Evolutionary conservation across 1,140 invertebrate genomes (phyloP).

Genomic region (Ptiloglossa arizonensis): DNA sequence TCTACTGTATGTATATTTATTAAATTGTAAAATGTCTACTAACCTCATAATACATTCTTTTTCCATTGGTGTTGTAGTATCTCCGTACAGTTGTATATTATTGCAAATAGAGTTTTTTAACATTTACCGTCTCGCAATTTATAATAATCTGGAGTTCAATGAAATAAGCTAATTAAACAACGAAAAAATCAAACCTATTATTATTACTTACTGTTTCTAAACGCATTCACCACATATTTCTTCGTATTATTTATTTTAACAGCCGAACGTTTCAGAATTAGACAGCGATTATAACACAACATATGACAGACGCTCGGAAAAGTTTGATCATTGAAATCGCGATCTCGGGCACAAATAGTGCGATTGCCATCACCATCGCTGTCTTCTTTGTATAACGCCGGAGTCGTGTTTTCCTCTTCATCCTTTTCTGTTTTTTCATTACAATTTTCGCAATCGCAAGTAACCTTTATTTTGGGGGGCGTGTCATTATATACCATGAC

Average conservation of each 20-base stretch:
- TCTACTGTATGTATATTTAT: neutral
- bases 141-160: slow-evolving; percentile 64
- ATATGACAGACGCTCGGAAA: slow-evolving; percentile 78
- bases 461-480: neutral
- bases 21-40: slow-evolving; percentile 15
- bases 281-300: slow-evolving; percentile 76
- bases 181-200: neutral
- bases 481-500: neutral
- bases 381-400: slow-evolving; percentile 42
- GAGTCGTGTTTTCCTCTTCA: slow-evolving; percentile 52
- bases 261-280: slow-evolving; percentile 60
- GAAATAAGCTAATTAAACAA: neutral
- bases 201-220: slow-evolving; percentile 71
- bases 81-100: neutral
- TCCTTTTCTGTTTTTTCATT: slow-evolving; percentile 49
- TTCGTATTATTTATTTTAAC: slow-evolving; percentile 51
- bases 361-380: slow-evolving; percentile 64
- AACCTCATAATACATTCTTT: slow-evolving; percentile 15
- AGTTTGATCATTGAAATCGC: slow-evolving; percentile 71
- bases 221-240: slow-evolving; percentile 57
- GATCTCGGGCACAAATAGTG: slow-evolving; percentile 76
- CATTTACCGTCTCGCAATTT: slow-evolving; percentile 68
- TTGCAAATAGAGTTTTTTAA: neutral
- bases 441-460: slow-evolving; percentile 75
- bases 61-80: too few relatives aligned